A percentile compares a stretch with the other conserved stretches of the same genome.
Evolutionary conservation across 1,140 invertebrate species (phyloP).

Genomic region (Rhagoletis pomonella): DNA sequence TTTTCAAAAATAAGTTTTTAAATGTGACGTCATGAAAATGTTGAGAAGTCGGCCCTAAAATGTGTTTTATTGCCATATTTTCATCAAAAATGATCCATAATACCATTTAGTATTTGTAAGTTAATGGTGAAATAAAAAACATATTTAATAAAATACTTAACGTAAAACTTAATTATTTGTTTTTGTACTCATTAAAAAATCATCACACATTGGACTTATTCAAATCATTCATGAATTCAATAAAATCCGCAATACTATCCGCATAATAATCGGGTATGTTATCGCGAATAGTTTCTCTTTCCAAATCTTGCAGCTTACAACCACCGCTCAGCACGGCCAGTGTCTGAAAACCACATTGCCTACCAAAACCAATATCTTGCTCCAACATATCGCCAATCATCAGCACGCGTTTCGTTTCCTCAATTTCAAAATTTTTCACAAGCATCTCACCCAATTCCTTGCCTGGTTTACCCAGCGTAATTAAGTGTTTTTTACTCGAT

Average conservation of each 20-base stretch:
- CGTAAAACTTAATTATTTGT: too few species aligned
- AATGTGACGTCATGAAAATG: too few species aligned
- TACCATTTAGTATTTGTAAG: too few species aligned
- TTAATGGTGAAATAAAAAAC: too few species aligned
- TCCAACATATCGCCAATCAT: slow-evolving; percentile 80
- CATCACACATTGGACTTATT: slow-evolving; percentile 62
- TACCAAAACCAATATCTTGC: slow-evolving; percentile 77
- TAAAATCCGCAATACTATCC: slow-evolving; percentile 67
- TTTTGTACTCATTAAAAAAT: too few species aligned
- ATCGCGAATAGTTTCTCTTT: slow-evolving; percentile 57
- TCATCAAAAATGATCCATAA: too few species aligned
- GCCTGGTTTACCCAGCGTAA: slow-evolving; percentile 77
- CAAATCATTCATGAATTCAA: slow-evolving; percentile 54
- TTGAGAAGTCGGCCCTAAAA: too few species aligned
- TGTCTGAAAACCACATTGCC: slow-evolving; percentile 76
- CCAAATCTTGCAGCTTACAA: slow-evolving; percentile 69
- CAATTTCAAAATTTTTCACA: slow-evolving; percentile 73
- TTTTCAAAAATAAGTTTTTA: not conserved
- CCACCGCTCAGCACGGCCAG: slow-evolving; percentile 76
- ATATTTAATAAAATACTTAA: too few species aligned
- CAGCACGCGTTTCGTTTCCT: slow-evolving; percentile 76
- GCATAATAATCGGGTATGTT: slow-evolving; percentile 76
- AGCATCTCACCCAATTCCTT: slow-evolving; percentile 74
- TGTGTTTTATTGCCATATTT: too few species aligned
- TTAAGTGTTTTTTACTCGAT: slow-evolving; percentile 72